Base-by-base conservation (phyloP, 2,113 vertebrate species). In the Rattus rattus region DNA sequence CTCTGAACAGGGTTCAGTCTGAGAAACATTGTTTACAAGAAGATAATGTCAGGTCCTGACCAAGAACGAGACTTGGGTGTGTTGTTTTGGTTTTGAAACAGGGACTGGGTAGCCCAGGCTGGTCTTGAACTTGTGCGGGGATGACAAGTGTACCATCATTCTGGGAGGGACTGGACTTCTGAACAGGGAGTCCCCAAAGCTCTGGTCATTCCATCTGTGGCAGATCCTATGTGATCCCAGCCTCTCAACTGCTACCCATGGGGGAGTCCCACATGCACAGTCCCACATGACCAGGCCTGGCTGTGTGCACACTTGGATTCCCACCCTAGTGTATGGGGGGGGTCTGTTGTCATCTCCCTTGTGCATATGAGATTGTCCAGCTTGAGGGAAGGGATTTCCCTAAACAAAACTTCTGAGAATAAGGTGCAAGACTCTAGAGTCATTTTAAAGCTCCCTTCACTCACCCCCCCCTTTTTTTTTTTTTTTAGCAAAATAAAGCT, bases 21-120 rank as follows among this genome's bases (percentile, higher is more conserved):
- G 16, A 67, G 88, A 91, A 84, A 88, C 26, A 43, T 39, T 89
- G 16, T 88, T 94, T 80, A 52, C 36, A 94, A 52, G 91, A 39
- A 69, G n/a, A 52, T 52, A 77, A 91, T 77, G n/a, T 10, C 33
- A 54, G 59, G n/a, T 85, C 61, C 81, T 17, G 39, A 65, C n/a
- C 1, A 8, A 63, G 59, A 63, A 10, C 59, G 43, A 84, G 81
- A 19, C 81, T 65, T 43, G 59, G 81, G 59, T 83, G 80, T 83
- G 59, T 61, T 85, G 52, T 85, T 80, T 20, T 19, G 22, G 26
- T 88, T 88, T 73, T 19, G 36, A 88, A 26, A 49, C 26, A 73
- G 36, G 9, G 86, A 39, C 52, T 73, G 13, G 11, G 9, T 49
- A 67, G 61, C 61, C 43, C 65, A 33, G 54, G 70, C 24, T 59